Conservation (phyloP, 2,888 invertebrate species). For the Actias luna region DNA sequence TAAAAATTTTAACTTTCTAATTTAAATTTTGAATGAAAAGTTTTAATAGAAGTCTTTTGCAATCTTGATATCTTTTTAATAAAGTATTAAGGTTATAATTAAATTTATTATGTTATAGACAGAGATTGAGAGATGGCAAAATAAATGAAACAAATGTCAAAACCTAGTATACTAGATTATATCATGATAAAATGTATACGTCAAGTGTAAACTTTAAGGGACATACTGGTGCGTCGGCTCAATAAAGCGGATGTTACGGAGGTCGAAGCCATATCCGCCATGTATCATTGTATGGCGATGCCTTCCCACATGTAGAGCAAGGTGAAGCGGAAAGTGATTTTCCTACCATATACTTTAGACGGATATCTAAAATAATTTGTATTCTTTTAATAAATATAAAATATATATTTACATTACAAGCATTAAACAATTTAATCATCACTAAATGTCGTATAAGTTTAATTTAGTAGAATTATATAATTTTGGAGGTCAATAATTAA, state of each 20-base stretch:
- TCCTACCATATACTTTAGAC: constrained; percentile 5
- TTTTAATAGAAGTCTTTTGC: no score
- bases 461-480: neutral
- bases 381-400: neutral
- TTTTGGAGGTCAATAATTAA: no score
- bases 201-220: neutral
- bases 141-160: neutral
- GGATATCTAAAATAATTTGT: constrained; percentile 1
- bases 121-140: neutral
- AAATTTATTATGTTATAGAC: no score
- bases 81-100: no score
- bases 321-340: constrained; percentile 16
- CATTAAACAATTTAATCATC: neutral
- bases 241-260: constrained; percentile 28
- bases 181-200: neutral
- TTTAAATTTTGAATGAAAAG: no score
- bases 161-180: neutral
- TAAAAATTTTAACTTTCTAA: no score
- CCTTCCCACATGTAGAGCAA: constrained; percentile 12
- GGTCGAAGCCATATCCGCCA: constrained; percentile 19
- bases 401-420: no score
- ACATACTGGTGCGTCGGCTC: constrained; percentile 19
- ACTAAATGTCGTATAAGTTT: neutral
- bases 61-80: no score
- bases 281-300: constrained; percentile 17